Evolutionary conservation across 2,113 vertebrate genomes (phyloP).

Genomic region (Campylomormyrus tamandua): DNA sequence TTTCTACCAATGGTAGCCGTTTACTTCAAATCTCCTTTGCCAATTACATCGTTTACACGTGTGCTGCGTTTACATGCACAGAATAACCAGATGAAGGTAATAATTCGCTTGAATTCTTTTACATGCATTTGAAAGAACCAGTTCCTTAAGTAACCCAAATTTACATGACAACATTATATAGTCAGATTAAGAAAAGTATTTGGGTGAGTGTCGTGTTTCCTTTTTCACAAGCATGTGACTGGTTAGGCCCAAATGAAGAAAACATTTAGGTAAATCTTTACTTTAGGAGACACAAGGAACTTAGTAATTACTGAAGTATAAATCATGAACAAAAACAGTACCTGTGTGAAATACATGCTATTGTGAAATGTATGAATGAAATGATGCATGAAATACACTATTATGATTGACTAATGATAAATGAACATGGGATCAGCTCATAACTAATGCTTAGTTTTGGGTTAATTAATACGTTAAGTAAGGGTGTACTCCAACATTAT

Average conservation of each 20-base stretch:
- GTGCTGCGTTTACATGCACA: background rate
- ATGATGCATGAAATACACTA: background rate
- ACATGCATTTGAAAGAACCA: background rate
- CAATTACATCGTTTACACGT: background rate
- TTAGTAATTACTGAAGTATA: background rate
- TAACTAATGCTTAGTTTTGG: background rate
- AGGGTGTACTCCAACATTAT: background rate
- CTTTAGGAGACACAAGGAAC: background rate
- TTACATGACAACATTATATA: background rate
- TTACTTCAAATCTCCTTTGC: background rate
- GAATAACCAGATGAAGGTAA: background rate
- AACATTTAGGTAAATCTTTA: no score
- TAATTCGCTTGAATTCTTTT: background rate
- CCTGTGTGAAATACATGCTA: background rate
- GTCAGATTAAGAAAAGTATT: background rate
- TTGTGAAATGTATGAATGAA: background rate
- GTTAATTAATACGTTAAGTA: background rate
- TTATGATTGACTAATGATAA: background rate
- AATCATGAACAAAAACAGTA: background rate
- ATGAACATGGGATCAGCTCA: background rate
- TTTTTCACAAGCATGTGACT: background rate
- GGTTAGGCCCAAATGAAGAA: no score
- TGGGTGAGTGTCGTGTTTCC: background rate
- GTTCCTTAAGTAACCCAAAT: background rate
- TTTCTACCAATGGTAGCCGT: background rate